Evolutionary conservation across 2,797 vertebrate genomes (phyloP), one percentile per base, ranked within the genome.

Genomic region (Sarcoramphus papa): DNA sequence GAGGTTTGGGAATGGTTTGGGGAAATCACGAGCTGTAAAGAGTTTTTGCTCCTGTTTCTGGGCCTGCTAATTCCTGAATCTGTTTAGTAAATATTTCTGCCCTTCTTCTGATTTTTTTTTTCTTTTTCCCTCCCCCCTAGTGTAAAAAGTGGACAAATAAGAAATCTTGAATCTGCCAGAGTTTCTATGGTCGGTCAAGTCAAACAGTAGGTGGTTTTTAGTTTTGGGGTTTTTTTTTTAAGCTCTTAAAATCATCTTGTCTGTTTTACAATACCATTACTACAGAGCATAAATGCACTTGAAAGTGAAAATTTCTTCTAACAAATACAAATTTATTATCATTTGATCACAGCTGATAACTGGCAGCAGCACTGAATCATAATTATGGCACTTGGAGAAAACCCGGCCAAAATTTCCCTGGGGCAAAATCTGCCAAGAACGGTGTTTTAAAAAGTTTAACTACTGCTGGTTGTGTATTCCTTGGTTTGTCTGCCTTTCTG

Each of bases 111-210:
- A 37, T 53, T 73, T 27, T 19, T 73, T 30, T 18, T 27, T 54
- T 54, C 92, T 43, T 85, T 31, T 24, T 37, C 11, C 37, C 37
- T 37, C 37, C 37, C 37, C 37, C 27, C 40, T 92, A 99, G 99
- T 93, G 99, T 99, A 92, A 99, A 99, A 97, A 99, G 99, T 15
- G 99, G 99, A 57, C 99, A 99, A 95, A 99, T 99, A 96, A 97
- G 99, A 96, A 99, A 99, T 97, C 96, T 99, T 0, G 99, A 99
- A 97, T 99, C 99, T 41, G 99, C 99, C 18, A 98, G 99, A 43
- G 99, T 99, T 63, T 99, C 99, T 50, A 99, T 99, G 99, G 98
- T 98, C n/a, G 99, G 99, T 86, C 99, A 99, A 98, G 98, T 99
- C 92, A 99, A 99, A 97, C 97, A 98, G 98, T 98, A 98, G 30